phyloP scores from a whole-genome alignment of 2,888 invertebrate genomes.

The Sicus ferrugineus region DNA sequence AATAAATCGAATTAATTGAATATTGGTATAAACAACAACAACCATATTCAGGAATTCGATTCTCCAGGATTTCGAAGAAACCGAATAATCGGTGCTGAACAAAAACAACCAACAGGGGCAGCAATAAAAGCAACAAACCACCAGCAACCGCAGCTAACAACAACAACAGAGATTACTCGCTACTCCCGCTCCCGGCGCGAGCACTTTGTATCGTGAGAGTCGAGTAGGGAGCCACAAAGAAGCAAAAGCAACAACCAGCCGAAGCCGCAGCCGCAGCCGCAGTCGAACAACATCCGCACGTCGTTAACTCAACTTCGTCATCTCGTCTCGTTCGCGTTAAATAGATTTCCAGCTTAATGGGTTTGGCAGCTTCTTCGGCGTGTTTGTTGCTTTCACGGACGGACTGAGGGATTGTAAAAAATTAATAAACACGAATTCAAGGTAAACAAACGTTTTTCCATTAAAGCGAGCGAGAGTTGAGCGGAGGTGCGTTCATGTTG shows the following conservation, averaged over 20 bases:
- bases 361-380: conserved; percentile 33
- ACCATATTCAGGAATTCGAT: too few relatives aligned
- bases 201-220: background rate
- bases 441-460: too few relatives aligned
- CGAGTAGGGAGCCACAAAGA: too few relatives aligned
- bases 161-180: too few relatives aligned
- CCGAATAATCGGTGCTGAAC: background rate
- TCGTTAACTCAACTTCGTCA: conserved; percentile 40
- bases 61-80: too few relatives aligned
- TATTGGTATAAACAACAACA: background rate
- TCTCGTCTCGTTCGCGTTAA: conserved; percentile 37
- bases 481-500: background rate
- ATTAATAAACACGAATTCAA: too few relatives aligned
- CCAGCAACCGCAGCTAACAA: background rate
- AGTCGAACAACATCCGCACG: conserved; percentile 28
- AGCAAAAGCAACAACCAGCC: too few relatives aligned
- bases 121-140: background rate
- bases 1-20: too few relatives aligned
- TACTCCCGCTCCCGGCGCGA: background rate
- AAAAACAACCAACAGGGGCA: background rate
- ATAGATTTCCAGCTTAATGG: conserved; percentile 37
- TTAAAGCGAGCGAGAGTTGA: background rate
- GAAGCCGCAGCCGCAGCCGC: conserved; percentile 10
- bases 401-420: too few relatives aligned
- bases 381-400: background rate